Evolutionary conservation across 2,797 vertebrate genomes (phyloP).

Genomic region (Hylomyscus alleni): DNA sequence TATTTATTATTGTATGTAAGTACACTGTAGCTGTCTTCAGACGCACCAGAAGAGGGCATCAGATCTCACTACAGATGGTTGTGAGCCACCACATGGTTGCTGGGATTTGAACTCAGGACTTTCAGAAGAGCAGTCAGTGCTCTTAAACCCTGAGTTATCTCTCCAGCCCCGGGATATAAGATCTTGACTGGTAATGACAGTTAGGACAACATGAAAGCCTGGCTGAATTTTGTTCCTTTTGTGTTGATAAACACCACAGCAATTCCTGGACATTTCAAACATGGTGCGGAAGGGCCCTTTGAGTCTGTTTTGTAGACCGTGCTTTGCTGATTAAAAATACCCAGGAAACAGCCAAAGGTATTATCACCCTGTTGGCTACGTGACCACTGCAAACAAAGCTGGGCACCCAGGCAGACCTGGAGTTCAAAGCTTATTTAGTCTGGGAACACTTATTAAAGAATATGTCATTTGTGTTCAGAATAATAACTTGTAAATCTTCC

Average conservation of each 20-base stretch:
- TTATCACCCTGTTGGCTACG: constrained; percentile 87
- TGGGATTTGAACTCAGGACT: too few relatives aligned
- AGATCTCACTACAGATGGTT: too few relatives aligned
- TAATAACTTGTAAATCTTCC: constrained; percentile 89
- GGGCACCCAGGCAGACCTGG: constrained; percentile 84
- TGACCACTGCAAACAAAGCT: constrained; percentile 85
- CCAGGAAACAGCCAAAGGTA: constrained; percentile 86
- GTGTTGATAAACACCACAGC: constrained; percentile 81
- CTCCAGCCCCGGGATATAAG: background rate
- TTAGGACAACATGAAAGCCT: constrained; percentile 75
- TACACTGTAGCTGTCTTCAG: too few relatives aligned
- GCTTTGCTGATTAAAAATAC: constrained; percentile 88
- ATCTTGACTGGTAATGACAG: constrained; percentile 65
- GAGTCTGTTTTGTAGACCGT: constrained; percentile 84
- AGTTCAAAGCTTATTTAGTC: constrained; percentile 90
- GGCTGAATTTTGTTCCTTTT: constrained; percentile 78
- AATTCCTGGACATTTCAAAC: constrained; percentile 80
- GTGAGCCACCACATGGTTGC: too few relatives aligned
- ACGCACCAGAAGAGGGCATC: too few relatives aligned
- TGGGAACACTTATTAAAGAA: constrained; percentile 86
- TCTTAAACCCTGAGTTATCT: too few relatives aligned
- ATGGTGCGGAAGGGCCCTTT: constrained; percentile 79
- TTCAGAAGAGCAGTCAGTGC: too few relatives aligned
- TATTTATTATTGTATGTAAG: too few relatives aligned
- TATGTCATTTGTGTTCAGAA: constrained; percentile 88